phyloP scores from a whole-genome alignment of 2,888 invertebrate genomes.

The Pollenia angustigena region DNA sequence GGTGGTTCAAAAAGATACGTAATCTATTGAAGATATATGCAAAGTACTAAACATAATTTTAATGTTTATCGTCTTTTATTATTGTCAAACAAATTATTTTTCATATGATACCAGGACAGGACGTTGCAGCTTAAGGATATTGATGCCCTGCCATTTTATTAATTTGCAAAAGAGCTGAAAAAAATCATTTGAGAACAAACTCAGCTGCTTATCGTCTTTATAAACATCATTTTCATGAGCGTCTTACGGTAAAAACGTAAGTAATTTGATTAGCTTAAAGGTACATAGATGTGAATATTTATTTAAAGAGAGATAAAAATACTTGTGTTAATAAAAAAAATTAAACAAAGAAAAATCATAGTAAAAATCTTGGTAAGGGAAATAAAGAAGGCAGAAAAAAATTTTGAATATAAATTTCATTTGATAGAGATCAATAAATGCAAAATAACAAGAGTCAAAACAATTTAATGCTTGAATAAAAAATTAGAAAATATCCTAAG shows the following conservation, averaged over 20 bases:
- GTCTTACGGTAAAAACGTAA: constrained; percentile 63
- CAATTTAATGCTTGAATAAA: constrained; percentile 84
- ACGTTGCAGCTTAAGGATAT: constrained; percentile 79
- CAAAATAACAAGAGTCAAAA: constrained; percentile 80
- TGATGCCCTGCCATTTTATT: constrained; percentile 75
- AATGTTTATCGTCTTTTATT: constrained; percentile 84
- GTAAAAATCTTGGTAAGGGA: constrained; percentile 28
- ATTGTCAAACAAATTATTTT: constrained; percentile 84
- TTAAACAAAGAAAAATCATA: constrained; percentile 62
- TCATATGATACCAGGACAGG: constrained; percentile 77
- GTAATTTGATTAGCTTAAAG: constrained; percentile 70
- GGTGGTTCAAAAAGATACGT: background rate
- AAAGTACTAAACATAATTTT: constrained; percentile 80
- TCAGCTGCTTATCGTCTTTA: constrained; percentile 78
- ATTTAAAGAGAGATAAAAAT: constrained; percentile 57
- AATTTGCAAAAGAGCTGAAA: constrained; percentile 52
- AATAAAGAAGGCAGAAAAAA: constrained; percentile 10
- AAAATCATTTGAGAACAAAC: constrained; percentile 77
- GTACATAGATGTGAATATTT: constrained; percentile 47
- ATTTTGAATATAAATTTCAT: constrained; percentile 56
- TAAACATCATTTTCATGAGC: constrained; percentile 43
- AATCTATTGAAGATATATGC: constrained; percentile 35
- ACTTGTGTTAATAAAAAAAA: constrained; percentile 71
- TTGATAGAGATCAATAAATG: constrained; percentile 71
- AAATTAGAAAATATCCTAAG: constrained; percentile 79